Percentiles rank a stretch among this genome's conserved stretches.
Conservation (phyloP, 2,888 invertebrate species). For the Branchipolynoe longqiensis region DNA sequence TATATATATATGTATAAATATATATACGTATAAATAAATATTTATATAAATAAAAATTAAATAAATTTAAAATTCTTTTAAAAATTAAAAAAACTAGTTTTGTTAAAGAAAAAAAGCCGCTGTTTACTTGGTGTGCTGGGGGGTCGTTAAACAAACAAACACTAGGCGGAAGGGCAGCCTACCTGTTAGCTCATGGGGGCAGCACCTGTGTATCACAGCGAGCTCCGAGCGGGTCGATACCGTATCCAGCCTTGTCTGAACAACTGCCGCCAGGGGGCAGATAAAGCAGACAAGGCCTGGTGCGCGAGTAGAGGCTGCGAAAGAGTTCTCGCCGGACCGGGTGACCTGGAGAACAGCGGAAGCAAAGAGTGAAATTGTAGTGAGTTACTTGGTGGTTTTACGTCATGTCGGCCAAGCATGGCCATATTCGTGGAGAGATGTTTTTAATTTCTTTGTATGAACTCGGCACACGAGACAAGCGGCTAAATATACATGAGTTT, state of each 20-base stretch:
- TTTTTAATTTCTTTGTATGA: no score
- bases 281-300: slow-evolving; percentile 51
- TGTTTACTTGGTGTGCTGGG: no score
- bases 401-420: no score
- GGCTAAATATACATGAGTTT: no score
- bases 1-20: background rate
- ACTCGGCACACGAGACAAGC: no score
- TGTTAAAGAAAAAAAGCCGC: no score
- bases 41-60: background rate
- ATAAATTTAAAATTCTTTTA: background rate
- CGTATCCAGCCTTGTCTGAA: slow-evolving; percentile 34
- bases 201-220: slow-evolving; percentile 49
- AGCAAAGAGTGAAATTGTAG: background rate
- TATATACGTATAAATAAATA: background rate
- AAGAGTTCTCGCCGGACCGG: background rate
- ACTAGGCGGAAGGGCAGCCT: background rate
- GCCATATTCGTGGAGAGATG: no score
- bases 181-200: slow-evolving; percentile 49
- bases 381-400: no score
- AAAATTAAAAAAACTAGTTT: no score
- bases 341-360: background rate
- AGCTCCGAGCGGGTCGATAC: background rate
- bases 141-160: no score
- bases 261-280: slow-evolving; percentile 30
- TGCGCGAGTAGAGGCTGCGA: background rate